Conservation (phyloP, 2,797 vertebrate species). For the Okamejei kenojei region DNA sequence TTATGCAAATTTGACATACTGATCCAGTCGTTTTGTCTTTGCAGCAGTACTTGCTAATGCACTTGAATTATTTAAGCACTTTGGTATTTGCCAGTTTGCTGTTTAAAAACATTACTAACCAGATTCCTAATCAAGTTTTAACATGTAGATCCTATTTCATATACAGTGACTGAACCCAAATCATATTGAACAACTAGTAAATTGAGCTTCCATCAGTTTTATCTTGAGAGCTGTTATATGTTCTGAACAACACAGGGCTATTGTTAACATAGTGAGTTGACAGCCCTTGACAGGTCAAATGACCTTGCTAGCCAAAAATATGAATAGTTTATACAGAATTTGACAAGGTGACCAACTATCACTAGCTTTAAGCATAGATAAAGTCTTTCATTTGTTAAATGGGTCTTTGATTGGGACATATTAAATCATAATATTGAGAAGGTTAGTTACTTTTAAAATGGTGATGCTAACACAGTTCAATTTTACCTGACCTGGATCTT, state of each 20-base stretch:
- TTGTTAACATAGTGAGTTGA: slow-evolving; percentile 44
- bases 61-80: slow-evolving; percentile 27
- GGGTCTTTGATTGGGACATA: not conserved
- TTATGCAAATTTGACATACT: slow-evolving; percentile 33
- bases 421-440: not conserved
- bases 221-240: slow-evolving; percentile 41
- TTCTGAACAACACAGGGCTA: slow-evolving; percentile 42
- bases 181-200: slow-evolving; percentile 45
- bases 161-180: slow-evolving; percentile 41
- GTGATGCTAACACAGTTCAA: not conserved
- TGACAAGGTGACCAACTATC: slow-evolving; percentile 48
- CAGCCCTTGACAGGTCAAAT: slow-evolving; percentile 53
- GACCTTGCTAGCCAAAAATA: slow-evolving; percentile 50
- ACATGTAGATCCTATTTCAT: slow-evolving; percentile 46
- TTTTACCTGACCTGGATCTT: not conserved
- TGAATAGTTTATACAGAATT: slow-evolving; percentile 45
- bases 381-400: slow-evolving; percentile 18
- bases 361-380: slow-evolving; percentile 38
- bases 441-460: slow-evolving; percentile 19
- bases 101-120: slow-evolving; percentile 18
- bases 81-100: slow-evolving; percentile 10
- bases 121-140: slow-evolving; percentile 41
- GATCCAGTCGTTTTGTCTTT: not conserved
- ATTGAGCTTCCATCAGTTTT: slow-evolving; percentile 49
- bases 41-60: slow-evolving; percentile 17